A percentile compares a stretch with the other conserved stretches of the same genome.
phyloP scores from a whole-genome alignment of 2,888 invertebrate genomes.

The Amblyteles armatorius region DNA sequence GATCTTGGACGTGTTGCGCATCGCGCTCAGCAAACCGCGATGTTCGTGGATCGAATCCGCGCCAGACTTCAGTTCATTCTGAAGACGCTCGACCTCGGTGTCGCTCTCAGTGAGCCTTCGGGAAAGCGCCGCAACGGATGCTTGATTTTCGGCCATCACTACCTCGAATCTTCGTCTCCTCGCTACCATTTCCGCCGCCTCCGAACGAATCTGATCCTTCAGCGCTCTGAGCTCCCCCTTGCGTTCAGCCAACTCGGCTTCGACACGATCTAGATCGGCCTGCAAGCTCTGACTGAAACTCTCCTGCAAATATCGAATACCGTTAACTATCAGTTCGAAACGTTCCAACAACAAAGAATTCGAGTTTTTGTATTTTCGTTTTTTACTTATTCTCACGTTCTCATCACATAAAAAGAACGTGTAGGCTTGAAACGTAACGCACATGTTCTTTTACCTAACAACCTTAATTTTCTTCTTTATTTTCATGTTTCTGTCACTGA shows the following conservation, averaged over 20 bases:
- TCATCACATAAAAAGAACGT: too few relatives aligned
- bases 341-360: neutral
- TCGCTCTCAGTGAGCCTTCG: conserved; percentile 79
- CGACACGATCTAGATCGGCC: conserved; percentile 81
- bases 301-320: conserved; percentile 72
- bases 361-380: too few relatives aligned
- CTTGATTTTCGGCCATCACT: conserved; percentile 81
- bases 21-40: conserved; percentile 75
- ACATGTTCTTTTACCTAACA: too few relatives aligned
- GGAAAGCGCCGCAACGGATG: conserved; percentile 79
- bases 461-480: too few relatives aligned
- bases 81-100: conserved; percentile 80
- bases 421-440: too few relatives aligned
- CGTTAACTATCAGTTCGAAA: neutral
- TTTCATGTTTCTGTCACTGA: too few relatives aligned
- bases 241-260: conserved; percentile 80
- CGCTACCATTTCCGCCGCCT: conserved; percentile 82
- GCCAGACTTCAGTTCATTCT: conserved; percentile 75
- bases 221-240: conserved; percentile 79
- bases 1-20: conserved; percentile 78
- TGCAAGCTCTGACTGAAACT: conserved; percentile 83
- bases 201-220: conserved; percentile 81
- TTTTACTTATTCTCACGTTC: too few relatives aligned
- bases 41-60: conserved; percentile 77
- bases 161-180: conserved; percentile 80